Base-by-base conservation (phyloP, 2,797 vertebrate genomes). In the Neosalanx taihuensis region DNA sequence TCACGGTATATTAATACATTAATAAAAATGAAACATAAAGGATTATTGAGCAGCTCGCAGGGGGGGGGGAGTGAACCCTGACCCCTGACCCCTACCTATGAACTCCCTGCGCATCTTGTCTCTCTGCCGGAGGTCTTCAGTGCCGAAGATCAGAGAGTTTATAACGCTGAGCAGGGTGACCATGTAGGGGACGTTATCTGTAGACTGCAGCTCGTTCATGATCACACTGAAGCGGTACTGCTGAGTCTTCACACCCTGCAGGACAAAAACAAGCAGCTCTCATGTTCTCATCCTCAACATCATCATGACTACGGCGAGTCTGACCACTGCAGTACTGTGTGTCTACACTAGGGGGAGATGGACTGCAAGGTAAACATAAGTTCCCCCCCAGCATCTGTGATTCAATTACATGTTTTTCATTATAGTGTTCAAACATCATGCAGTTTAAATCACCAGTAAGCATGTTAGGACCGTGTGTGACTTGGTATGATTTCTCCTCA, bases 171-270 rank as follows among this genome's bases (percentile, higher is more conserved):
- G 93, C 76, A 99, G 91, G 0, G 95, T 99, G 76, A 95, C 94
- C 90, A 95, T 95, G 67, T 99, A 99, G 0, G 96, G 95, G 70
- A 98, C 91, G 0, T 98, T 99, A 79, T 98, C 95, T 0, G 95
- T 95, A 69, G 89, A 85, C 0, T 94, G 94, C 37, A 99, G 93
- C 89, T 99, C 98, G 0, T 92, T 95, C 92, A 99, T 95, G 79
- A 99, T 92, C 81, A 98, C 84, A 0, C 97, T 98, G 91, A 99
- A 98, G 76, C 98, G 96, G 83, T 98, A 99, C 85, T 97, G 97
- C 87, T 94, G 97, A 23, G 79, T 95, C 92, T 97, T 96, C 87
- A 95, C 94, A 0, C 82, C 90, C 98, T 99, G 86, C 1, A 20
- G 81, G 84, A 0, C 63, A 1, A 46, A 62, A 6, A 4, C 70